Evolutionary conservation across 2,888 invertebrate genomes (phyloP).

Genomic region (Philonicus albiceps): DNA sequence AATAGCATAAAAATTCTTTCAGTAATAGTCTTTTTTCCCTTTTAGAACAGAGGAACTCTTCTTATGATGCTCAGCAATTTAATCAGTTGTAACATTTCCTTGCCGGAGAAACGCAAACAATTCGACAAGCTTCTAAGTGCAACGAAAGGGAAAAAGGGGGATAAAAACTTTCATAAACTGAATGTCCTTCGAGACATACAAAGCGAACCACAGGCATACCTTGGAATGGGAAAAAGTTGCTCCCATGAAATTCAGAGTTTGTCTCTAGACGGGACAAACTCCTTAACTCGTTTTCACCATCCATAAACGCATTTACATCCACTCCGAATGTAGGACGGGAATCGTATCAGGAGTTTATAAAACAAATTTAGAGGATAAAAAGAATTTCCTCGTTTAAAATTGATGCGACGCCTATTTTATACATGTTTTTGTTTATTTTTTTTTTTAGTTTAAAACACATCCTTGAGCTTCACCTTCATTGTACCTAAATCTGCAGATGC

Average conservation of each 20-base stretch:
- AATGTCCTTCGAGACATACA: background rate
- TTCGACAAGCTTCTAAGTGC: constrained; percentile 49
- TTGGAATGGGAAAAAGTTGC: background rate
- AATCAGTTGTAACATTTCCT: constrained; percentile 48
- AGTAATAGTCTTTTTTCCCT: constrained; percentile 61
- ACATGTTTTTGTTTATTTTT: too few relatives aligned
- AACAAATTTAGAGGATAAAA: background rate
- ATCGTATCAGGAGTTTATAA: constrained; percentile 57
- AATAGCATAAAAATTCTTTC: constrained; percentile 64
- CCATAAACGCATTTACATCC: constrained; percentile 60
- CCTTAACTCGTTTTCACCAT: constrained; percentile 54
- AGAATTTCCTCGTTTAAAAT: background rate
- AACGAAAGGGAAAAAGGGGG: constrained; percentile 8
- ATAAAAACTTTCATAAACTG: background rate
- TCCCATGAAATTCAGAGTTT: constrained; percentile 53
- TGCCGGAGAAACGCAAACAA: background rate
- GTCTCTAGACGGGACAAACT: constrained; percentile 56
- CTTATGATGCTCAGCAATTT: constrained; percentile 60
- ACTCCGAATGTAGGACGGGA: constrained; percentile 64
- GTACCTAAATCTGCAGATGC: background rate
- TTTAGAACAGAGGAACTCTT: constrained; percentile 58
- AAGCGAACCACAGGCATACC: background rate
- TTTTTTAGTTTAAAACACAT: background rate
- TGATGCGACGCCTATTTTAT: background rate
- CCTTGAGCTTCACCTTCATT: background rate